Percentiles rank a stretch among this genome's conserved stretches.
These are phyloP conservation scores for Yponomeuta cagnagella DNA, from an alignment of 2,888 invertebrate species.

Conservation along the genomic window DNA sequence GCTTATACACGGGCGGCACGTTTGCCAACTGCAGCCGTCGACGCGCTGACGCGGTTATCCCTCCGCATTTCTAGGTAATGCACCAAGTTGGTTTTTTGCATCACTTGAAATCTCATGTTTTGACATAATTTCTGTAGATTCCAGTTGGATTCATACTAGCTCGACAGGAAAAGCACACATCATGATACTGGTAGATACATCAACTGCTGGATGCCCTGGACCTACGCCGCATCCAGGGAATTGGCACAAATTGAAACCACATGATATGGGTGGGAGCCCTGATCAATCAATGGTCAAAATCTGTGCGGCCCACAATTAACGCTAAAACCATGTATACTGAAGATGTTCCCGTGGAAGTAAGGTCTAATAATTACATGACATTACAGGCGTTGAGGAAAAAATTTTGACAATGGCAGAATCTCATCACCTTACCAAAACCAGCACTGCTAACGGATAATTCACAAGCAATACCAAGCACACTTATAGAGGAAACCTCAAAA, in stretches of 20 bases:
- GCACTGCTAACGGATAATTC: neutral
- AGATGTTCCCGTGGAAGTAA: neutral
- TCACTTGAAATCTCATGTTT: neutral
- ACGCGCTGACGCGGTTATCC: too few relatives aligned
- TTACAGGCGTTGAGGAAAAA: slow-evolving; percentile 24
- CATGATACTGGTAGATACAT: neutral
- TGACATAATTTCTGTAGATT: neutral
- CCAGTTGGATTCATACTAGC: neutral
- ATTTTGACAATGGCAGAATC: slow-evolving; percentile 41
- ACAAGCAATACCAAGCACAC: slow-evolving; percentile 43
- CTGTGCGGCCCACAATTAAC: neutral
- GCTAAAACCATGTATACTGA: neutral
- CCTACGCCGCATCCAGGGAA: neutral
- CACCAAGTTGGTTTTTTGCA: too few relatives aligned
- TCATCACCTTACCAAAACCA: slow-evolving; percentile 45
- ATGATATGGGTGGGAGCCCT: slow-evolving; percentile 23
- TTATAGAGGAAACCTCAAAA: slow-evolving; percentile 31
- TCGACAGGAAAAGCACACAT: neutral
- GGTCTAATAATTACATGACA: slow-evolving; percentile 5
- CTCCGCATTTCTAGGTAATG: too few relatives aligned
- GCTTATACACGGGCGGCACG: too few relatives aligned
- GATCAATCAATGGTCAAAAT: neutral
- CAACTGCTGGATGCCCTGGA: neutral
- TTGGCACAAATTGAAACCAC: slow-evolving; percentile 22
- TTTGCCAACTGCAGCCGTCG: too few relatives aligned